These are phyloP conservation scores for Acanthis flammea DNA, from an alignment of 2,797 vertebrate genomes.

Conservation along the genomic window DNA sequence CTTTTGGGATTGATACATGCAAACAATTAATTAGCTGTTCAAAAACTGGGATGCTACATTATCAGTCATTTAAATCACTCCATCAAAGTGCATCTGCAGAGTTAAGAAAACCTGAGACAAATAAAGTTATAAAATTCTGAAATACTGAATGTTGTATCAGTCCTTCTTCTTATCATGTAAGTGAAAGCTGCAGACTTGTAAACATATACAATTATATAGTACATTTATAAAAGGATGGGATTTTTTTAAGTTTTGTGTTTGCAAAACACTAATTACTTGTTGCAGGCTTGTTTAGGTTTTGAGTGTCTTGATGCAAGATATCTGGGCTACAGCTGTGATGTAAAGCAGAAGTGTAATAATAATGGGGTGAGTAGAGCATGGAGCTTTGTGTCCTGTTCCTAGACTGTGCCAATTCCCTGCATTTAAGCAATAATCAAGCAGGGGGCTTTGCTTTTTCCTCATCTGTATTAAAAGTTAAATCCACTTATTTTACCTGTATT, in stretches of 20 bases:
- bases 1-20: background rate
- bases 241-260: background rate
- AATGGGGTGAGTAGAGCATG: conserved; percentile 78
- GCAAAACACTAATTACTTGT: conserved; percentile 3
- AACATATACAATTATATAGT: background rate
- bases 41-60: background rate
- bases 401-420: background rate
- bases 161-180: background rate
- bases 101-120: background rate
- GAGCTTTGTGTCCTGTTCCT: background rate
- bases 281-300: conserved; percentile 82
- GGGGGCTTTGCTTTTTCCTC: background rate
- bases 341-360: conserved; percentile 74
- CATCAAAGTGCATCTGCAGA: background rate
- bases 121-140: background rate
- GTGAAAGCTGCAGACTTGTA: background rate
- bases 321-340: conserved; percentile 77
- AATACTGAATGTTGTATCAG: background rate
- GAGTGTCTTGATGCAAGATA: conserved; percentile 79
- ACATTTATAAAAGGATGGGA: background rate
- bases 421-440: background rate
- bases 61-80: background rate
- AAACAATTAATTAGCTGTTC: background rate
- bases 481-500: background rate
- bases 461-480: background rate